phyloP scores from a whole-genome alignment of 2,888 invertebrate species.

The Drosophila cognata region DNA sequence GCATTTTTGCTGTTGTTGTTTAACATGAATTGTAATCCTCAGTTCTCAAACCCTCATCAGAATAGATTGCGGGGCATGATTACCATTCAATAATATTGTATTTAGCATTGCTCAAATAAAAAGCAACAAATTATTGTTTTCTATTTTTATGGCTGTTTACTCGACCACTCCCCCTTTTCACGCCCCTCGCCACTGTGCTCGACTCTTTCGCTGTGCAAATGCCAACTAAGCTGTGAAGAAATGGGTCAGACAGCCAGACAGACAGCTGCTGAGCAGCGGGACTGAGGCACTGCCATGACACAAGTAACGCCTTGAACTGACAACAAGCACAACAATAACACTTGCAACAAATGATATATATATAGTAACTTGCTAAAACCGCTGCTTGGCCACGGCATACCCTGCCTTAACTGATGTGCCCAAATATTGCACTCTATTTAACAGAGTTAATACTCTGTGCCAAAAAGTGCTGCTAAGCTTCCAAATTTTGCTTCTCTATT shows the following conservation, averaged over 20 bases:
- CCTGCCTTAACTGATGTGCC: slow-evolving; percentile 5
- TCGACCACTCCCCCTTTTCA: not conserved
- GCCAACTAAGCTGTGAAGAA: slow-evolving; percentile 65
- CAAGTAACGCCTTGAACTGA: slow-evolving; percentile 62
- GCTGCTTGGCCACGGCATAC: not conserved
- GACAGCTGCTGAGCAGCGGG: slow-evolving; percentile 7
- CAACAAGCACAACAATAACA: slow-evolving; percentile 52
- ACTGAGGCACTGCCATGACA: slow-evolving; percentile 40
- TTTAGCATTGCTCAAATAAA: slow-evolving; percentile 62
- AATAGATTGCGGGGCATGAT: slow-evolving; percentile 38
- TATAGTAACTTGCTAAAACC: not conserved
- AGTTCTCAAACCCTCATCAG: slow-evolving; percentile 45
- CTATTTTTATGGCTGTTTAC: slow-evolving; percentile 52
- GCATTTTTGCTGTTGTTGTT: not conserved
- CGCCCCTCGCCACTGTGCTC: not conserved
- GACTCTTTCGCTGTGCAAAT: slow-evolving; percentile 21
- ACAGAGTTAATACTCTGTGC: not conserved
- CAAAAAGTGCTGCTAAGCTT: not conserved
- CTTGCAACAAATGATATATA: slow-evolving; percentile 42
- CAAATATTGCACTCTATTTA: not conserved
- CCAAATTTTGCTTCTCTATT: not conserved
- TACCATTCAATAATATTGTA: slow-evolving; percentile 65
- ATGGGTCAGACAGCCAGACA: slow-evolving; percentile 67
- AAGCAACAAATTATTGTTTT: slow-evolving; percentile 69
- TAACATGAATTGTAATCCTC: not conserved